phyloP scores from a whole-genome alignment of 2,888 invertebrate species.

The Athalia circularis region DNA sequence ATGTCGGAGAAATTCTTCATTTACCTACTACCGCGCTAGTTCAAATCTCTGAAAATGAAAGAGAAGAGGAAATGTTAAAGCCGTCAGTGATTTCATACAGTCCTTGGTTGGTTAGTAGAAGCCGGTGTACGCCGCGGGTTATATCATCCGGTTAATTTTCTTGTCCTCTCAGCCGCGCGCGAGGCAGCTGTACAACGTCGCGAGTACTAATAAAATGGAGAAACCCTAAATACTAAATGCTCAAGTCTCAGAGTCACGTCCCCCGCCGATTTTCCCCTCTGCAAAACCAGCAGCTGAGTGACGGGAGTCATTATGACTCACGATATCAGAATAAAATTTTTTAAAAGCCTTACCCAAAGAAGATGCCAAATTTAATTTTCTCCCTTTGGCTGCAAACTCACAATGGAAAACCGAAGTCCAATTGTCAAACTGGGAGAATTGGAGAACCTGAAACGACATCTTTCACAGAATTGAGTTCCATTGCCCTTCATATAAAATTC shows the following conservation, averaged over 20 bases:
- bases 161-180: conserved; percentile 29
- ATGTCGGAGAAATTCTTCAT: neutral
- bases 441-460: neutral
- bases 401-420: conserved; percentile 18
- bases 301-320: conserved; percentile 56
- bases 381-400: neutral
- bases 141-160: conserved; percentile 51
- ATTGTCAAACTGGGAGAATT: neutral
- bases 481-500: neutral
- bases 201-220: conserved; percentile 57
- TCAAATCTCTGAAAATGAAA: conserved; percentile 6
- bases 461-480: neutral
- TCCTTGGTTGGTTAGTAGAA: conserved; percentile 20
- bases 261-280: neutral
- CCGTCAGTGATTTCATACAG: conserved; percentile 29
- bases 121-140: conserved; percentile 36
- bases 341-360: conserved; percentile 30
- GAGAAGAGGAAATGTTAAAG: conserved; percentile 4
- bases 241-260: conserved; percentile 15
- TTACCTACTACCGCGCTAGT: neutral
- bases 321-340: conserved; percentile 52
- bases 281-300: conserved; percentile 48
- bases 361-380: conserved; percentile 38
- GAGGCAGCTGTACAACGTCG: conserved; percentile 49
- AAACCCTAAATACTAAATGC: conserved; percentile 58